Percentiles rank a stretch among this genome's conserved stretches.
phyloP scores from a whole-genome alignment of 2,113 vertebrate species.

The Buteo buteo region DNA sequence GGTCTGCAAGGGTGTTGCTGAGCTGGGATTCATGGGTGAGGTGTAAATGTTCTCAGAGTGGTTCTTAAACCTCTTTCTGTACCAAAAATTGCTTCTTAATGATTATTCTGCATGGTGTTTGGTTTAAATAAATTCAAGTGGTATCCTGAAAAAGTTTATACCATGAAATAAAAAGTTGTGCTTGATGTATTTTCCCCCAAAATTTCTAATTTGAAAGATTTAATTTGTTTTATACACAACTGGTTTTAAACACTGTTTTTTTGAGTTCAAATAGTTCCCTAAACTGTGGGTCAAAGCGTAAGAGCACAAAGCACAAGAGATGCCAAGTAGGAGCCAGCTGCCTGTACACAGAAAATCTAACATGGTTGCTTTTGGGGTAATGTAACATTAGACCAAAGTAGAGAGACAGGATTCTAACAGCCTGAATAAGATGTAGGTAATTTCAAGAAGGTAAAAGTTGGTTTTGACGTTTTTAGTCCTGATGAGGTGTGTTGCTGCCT shows the following conservation, averaged over 20 bases:
- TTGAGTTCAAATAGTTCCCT: not conserved
- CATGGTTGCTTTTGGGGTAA: fast-evolving
- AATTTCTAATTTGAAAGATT: not conserved
- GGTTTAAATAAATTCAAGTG: not conserved
- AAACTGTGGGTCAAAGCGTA: not conserved
- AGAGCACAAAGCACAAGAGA: not conserved
- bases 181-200: not conserved
- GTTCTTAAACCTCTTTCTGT: not conserved
- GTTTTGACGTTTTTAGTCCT: not conserved
- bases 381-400: not conserved
- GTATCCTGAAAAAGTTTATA: not conserved
- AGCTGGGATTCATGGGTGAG: not conserved
- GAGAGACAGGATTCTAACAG: not conserved
- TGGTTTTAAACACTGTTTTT: not conserved
- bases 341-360: not conserved
- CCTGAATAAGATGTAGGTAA: not conserved
- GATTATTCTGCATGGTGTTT: not conserved
- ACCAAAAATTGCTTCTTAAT: not conserved
- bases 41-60: not conserved
- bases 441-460: not conserved
- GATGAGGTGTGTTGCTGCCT: not conserved
- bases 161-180: not conserved
- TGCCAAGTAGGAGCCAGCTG: not conserved
- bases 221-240: not conserved
- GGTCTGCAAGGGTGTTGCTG: not conserved